phyloP scores from a whole-genome alignment of 2,888 invertebrate genomes.

The Odontothrips loti region DNA sequence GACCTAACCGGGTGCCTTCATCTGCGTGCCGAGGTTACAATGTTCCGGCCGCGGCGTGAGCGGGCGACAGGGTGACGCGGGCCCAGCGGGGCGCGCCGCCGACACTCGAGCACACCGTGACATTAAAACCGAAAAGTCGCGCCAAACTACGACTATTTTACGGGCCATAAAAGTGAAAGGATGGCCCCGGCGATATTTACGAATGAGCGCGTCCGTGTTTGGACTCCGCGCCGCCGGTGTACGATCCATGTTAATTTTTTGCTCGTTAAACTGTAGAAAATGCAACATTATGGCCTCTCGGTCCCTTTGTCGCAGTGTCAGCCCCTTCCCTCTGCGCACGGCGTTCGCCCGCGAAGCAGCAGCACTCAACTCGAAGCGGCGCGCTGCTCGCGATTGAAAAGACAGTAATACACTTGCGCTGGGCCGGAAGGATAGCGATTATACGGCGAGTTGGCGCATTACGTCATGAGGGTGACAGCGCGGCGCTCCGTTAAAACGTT shows the following conservation, averaged over 20 bases:
- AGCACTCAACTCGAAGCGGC: neutral
- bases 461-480: neutral
- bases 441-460: neutral
- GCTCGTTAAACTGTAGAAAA: slow-evolving; percentile 11
- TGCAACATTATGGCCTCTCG: neutral
- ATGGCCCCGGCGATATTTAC: slow-evolving; percentile 17
- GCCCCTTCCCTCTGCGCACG: no score
- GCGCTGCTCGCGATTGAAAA: neutral
- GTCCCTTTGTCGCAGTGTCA: no score
- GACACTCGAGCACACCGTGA: slow-evolving; percentile 12
- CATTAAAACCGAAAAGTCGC: neutral
- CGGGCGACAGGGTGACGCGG: no score
- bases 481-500: no score
- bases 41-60: no score
- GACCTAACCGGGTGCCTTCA: no score
- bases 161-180: slow-evolving; percentile 13
- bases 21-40: no score
- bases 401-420: neutral
- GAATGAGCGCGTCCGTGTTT: slow-evolving; percentile 10
- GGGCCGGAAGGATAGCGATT: neutral
- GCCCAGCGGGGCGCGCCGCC: no score
- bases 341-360: no score
- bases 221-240: neutral
- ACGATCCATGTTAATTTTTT: slow-evolving; percentile 4
- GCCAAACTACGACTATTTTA: slow-evolving; percentile 1